A percentile compares a stretch with the other conserved stretches of the same genome.
These are phyloP conservation scores for Panurus biarmicus DNA, from an alignment of 2,113 vertebrate genomes.

Conservation along the genomic window DNA sequence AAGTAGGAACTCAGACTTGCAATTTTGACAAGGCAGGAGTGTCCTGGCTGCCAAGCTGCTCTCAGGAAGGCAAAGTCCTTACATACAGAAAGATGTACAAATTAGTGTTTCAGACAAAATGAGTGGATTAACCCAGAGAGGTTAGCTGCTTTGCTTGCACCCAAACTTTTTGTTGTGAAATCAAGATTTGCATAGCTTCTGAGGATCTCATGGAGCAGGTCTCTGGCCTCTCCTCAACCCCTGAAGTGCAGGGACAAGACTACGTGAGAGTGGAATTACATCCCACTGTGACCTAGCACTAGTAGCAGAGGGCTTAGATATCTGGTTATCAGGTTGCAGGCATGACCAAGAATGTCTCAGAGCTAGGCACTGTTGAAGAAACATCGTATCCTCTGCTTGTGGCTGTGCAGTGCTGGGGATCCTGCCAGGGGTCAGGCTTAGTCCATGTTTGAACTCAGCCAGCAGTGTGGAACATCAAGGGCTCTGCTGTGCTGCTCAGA, in stretches of 20 bases:
- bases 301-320: neutral
- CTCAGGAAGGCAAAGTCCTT: neutral
- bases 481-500: neutral
- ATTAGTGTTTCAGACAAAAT: neutral
- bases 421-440: neutral
- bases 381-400: neutral
- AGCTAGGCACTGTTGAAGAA: neutral
- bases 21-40: neutral
- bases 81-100: accelerated
- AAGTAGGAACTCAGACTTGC: neutral
- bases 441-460: accelerated
- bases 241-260: accelerated
- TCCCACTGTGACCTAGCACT: accelerated
- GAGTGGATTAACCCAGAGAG: neutral
- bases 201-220: neutral
- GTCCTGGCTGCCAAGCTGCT: neutral
- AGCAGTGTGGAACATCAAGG: neutral
- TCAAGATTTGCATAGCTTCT: neutral
- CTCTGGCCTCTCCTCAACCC: neutral
- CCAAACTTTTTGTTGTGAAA: neutral
- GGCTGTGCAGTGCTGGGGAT: neutral
- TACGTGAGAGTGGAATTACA: neutral
- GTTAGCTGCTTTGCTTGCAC: neutral
- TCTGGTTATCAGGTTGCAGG: neutral
- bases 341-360: neutral